Conservation (phyloP, 2,797 vertebrate genomes). For the Ispidina lecontei region DNA sequence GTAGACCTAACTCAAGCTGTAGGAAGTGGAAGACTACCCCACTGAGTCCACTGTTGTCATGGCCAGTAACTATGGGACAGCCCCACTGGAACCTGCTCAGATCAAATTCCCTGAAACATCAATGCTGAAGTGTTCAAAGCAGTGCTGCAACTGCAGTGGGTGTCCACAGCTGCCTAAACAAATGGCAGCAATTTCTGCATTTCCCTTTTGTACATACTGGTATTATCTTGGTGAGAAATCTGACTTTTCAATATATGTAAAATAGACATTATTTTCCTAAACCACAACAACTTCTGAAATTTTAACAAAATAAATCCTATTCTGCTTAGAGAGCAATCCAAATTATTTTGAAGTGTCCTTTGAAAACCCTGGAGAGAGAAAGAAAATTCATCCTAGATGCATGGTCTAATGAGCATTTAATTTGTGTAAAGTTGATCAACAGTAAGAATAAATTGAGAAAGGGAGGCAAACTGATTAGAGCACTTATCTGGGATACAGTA, state of each 20-base stretch:
- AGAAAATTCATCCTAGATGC: not conserved
- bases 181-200: not conserved
- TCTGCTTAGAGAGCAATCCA: not conserved
- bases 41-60: not conserved
- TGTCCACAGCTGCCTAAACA: not conserved
- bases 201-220: not conserved
- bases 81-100: not conserved
- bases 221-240: not conserved
- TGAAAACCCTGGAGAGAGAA: not conserved
- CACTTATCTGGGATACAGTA: not conserved
- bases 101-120: not conserved
- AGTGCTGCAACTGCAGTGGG: not conserved
- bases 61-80: not conserved
- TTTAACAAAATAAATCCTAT: not conserved
- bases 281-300: not conserved
- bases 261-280: not conserved
- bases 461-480: not conserved
- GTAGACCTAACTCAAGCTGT: not conserved
- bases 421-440: conserved; percentile 43
- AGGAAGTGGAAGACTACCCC: not conserved
- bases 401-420: conserved; percentile 31
- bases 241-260: not conserved
- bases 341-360: conserved; percentile 47
- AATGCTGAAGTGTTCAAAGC: not conserved
- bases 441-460: conserved; percentile 15